phyloP scores from a whole-genome alignment of 1,140 invertebrate species.

The Archivesica marissinica region DNA sequence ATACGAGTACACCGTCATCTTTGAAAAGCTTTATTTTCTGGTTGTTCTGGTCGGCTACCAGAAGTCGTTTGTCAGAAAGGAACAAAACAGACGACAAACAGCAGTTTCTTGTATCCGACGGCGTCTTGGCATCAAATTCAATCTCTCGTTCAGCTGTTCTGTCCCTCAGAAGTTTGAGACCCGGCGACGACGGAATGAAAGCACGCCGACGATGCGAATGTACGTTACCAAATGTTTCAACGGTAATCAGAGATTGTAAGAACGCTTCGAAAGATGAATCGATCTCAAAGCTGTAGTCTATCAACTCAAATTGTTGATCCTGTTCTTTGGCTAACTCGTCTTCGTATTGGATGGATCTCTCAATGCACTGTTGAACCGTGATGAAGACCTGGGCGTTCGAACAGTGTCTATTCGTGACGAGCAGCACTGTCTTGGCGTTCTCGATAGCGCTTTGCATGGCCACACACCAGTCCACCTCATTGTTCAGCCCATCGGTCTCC shows the following conservation, averaged over 20 bases:
- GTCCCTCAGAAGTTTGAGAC: slow-evolving; percentile 49
- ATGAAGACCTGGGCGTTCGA: slow-evolving; percentile 62
- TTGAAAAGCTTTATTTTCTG: slow-evolving; percentile 61
- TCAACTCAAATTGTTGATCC: slow-evolving; percentile 44
- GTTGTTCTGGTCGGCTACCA: slow-evolving; percentile 58
- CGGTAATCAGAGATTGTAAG: slow-evolving; percentile 57
- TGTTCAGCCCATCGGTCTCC: slow-evolving; percentile 36
- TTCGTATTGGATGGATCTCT: slow-evolving; percentile 53
- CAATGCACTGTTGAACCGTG: slow-evolving; percentile 57
- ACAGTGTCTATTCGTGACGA: slow-evolving; percentile 57
- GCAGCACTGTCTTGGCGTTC: slow-evolving; percentile 54
- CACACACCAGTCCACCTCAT: slow-evolving; percentile 52
- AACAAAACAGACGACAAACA: slow-evolving; percentile 54
- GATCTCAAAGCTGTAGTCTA: slow-evolving; percentile 62
- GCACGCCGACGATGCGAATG: slow-evolving; percentile 53
- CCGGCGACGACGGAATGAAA: slow-evolving; percentile 54
- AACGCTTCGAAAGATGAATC: slow-evolving; percentile 51
- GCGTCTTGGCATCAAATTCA: slow-evolving; percentile 59
- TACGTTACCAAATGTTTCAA: slow-evolving; percentile 52
- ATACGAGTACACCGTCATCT: slow-evolving; percentile 39
- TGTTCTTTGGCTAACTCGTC: slow-evolving; percentile 53
- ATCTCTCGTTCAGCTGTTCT: slow-evolving; percentile 41
- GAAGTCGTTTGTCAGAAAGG: slow-evolving; percentile 45
- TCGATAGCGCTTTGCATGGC: slow-evolving; percentile 45
- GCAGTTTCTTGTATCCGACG: slow-evolving; percentile 56